phyloP scores from a whole-genome alignment of 2,888 invertebrate species.

The Mythimna vitellina region DNA sequence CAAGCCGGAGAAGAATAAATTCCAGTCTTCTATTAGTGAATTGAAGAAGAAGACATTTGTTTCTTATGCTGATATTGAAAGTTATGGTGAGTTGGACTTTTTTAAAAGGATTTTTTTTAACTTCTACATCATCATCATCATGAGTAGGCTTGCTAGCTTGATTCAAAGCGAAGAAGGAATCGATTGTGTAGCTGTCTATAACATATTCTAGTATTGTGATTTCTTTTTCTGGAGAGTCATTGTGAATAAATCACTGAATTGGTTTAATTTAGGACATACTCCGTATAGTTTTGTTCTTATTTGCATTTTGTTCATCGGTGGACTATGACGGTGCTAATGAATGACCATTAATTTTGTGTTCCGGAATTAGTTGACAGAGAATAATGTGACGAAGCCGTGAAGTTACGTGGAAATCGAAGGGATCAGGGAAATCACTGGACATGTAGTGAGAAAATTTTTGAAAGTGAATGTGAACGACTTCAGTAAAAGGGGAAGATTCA shows the following conservation, averaged over 20 bases:
- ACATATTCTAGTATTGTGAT: constrained; percentile 1
- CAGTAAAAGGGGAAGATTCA: background rate
- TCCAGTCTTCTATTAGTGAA: constrained; percentile 86
- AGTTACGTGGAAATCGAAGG: background rate
- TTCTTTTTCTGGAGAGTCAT: constrained; percentile 1
- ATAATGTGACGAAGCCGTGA: background rate
- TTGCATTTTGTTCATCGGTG: constrained; percentile 7
- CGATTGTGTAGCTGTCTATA: background rate
- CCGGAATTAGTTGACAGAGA: no score
- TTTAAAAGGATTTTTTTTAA: background rate
- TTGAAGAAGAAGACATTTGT: constrained; percentile 84
- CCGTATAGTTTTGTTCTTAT: background rate
- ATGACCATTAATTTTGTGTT: background rate
- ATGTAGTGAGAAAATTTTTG: background rate
- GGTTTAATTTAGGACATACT: constrained; percentile 13
- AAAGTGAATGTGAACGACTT: background rate
- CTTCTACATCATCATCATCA: background rate
- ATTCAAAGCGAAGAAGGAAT: background rate
- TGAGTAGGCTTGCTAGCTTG: background rate
- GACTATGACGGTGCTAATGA: background rate
- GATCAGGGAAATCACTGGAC: background rate
- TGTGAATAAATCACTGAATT: constrained; percentile 4
- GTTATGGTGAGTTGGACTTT: constrained; percentile 77
- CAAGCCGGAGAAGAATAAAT: constrained; percentile 81
- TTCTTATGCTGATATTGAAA: constrained; percentile 80